These are phyloP conservation scores for Lophura nycthemera DNA, from an alignment of 2,113 vertebrate genomes.

Conservation along the genomic window DNA sequence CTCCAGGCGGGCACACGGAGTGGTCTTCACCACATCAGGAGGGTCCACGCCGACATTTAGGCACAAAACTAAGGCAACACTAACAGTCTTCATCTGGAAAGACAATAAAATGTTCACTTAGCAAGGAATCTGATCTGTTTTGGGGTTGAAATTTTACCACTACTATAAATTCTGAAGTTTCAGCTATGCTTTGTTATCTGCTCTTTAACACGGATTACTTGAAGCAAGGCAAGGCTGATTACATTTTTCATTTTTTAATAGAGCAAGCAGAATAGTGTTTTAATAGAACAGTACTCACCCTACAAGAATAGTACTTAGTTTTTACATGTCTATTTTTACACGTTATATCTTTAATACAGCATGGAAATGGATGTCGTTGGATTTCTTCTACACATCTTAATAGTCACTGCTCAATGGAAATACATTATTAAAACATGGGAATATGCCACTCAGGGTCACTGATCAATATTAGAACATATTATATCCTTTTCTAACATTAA, in stretches of 20 bases:
- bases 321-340: constrained; percentile 25
- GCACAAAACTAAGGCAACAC: constrained; percentile 95
- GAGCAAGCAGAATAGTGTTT: not conserved
- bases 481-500: not conserved
- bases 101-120: not conserved
- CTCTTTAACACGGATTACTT: not conserved
- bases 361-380: not conserved
- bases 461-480: not conserved
- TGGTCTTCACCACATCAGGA: constrained; percentile 98
- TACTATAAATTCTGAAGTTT: not conserved
- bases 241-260: not conserved
- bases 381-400: not conserved
- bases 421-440: constrained; percentile 55
- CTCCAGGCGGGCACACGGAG: constrained; percentile 94
- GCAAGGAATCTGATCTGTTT: not conserved
- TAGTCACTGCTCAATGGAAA: constrained; percentile 41
- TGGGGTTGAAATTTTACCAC: not conserved
- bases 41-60: constrained; percentile 98
- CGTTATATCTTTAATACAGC: constrained; percentile 40
- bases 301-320: not conserved
- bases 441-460: constrained; percentile 25
- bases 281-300: too few species aligned
- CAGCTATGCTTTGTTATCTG: not conserved
- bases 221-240: not conserved
- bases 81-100: constrained; percentile 98